A percentile compares a stretch with the other conserved stretches of the same genome.
Conservation (phyloP, 2,797 vertebrate species). For the Poecilia gillii region DNA sequence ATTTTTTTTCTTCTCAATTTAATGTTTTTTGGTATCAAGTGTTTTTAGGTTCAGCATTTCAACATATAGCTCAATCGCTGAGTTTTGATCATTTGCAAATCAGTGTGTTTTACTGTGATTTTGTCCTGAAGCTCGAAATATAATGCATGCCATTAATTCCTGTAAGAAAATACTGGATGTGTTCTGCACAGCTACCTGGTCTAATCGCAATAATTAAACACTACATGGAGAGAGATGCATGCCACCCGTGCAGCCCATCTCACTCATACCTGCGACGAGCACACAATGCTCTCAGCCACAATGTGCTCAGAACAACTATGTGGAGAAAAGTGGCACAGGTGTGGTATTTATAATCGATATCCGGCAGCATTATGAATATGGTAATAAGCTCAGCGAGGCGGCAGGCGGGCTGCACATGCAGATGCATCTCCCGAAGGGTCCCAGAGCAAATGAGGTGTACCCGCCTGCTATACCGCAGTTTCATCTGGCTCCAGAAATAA, state of each 20-base stretch:
- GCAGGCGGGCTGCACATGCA: slow-evolving; percentile 70
- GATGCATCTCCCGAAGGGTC: slow-evolving; percentile 73
- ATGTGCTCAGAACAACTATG: slow-evolving; percentile 9
- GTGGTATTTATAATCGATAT: slow-evolving; percentile 77
- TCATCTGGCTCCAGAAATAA: slow-evolving; percentile 77
- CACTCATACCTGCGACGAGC: slow-evolving; percentile 32
- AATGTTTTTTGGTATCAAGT: no score
- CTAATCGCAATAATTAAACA: slow-evolving; percentile 64
- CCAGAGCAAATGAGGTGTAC: slow-evolving; percentile 79
- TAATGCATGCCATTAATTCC: slow-evolving; percentile 38
- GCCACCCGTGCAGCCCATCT: slow-evolving; percentile 37
- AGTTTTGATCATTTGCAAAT: neutral
- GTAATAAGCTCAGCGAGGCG: slow-evolving; percentile 69
- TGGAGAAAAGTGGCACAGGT: slow-evolving; percentile 72
- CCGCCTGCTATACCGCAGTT: slow-evolving; percentile 69
- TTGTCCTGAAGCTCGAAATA: slow-evolving; percentile 26
- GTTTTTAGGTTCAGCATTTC: neutral
- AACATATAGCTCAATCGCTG: neutral
- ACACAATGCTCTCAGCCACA: slow-evolving; percentile 16
- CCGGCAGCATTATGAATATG: slow-evolving; percentile 77
- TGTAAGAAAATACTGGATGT: slow-evolving; percentile 3
- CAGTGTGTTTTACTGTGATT: slow-evolving; percentile 15
- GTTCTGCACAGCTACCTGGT: slow-evolving; percentile 48
- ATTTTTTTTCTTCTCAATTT: neutral
- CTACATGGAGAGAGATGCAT: slow-evolving; percentile 43